A percentile compares a stretch with the other conserved stretches of the same genome.
These are phyloP conservation scores for Sterna hirundo DNA, from an alignment of 2,113 vertebrate genomes.

Conservation along the genomic window DNA sequence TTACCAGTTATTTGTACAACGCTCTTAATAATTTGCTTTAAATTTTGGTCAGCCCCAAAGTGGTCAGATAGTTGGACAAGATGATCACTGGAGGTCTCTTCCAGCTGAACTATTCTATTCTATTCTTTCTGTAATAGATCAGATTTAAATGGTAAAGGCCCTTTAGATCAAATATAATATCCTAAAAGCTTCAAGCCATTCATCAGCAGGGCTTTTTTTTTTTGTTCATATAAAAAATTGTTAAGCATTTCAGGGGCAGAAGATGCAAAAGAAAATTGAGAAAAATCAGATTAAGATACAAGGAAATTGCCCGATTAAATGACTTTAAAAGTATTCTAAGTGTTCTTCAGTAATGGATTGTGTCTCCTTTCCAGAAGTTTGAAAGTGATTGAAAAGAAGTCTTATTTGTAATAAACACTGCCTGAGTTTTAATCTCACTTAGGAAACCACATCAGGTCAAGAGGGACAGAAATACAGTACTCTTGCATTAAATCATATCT, in stretches of 20 bases:
- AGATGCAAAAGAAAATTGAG: not conserved
- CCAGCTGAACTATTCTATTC: not conserved
- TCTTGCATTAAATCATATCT: not conserved
- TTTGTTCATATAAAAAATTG: not conserved
- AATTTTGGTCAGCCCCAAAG: not conserved
- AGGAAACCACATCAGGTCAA: not conserved
- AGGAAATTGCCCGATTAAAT: not conserved
- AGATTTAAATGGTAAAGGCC: not conserved
- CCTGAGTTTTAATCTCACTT: slow-evolving; percentile 30
- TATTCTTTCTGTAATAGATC: not conserved
- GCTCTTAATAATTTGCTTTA: not conserved
- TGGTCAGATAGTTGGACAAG: not conserved
- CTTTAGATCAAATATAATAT: not conserved
- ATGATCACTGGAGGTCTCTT: not conserved
- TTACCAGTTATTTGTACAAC: not conserved
- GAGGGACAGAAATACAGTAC: not conserved
- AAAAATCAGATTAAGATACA: not conserved
- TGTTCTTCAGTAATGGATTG: not conserved
- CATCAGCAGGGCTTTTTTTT: not conserved
- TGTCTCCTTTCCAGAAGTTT: not conserved
- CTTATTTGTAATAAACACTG: not conserved
- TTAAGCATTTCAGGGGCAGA: not conserved
- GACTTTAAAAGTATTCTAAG: not conserved
- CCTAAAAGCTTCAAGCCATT: not conserved
- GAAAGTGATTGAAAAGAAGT: slow-evolving; percentile 1